Percentiles rank a stretch among this genome's conserved stretches.
Conservation (phyloP, 2,797 vertebrate genomes). For the Tolypeutes matacus region DNA sequence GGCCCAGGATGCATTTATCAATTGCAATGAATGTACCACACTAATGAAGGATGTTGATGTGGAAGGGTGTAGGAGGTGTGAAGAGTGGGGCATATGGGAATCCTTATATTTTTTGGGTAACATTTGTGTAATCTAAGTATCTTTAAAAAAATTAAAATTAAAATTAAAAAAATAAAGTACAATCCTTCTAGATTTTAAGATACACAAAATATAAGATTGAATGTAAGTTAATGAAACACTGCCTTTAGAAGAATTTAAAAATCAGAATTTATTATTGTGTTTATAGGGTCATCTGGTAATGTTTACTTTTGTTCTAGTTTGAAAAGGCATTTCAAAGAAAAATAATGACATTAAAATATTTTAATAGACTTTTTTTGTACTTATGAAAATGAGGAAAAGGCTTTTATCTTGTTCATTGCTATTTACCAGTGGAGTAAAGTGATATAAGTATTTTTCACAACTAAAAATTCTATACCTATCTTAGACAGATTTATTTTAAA, state of each 20-base stretch:
- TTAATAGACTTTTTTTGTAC: not conserved
- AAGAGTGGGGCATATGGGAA: too few relatives aligned
- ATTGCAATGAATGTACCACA: too few relatives aligned
- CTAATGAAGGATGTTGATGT: too few relatives aligned
- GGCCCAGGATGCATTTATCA: too few relatives aligned
- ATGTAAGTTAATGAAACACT: not conserved
- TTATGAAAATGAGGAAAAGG: not conserved
- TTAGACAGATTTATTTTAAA: not conserved
- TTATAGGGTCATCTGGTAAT: not conserved
- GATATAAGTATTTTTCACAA: not conserved
- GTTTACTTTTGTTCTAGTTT: not conserved
- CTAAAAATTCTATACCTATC: not conserved
- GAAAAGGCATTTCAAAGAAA: not conserved
- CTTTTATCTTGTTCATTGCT: conserved; percentile 15
- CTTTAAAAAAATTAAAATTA: too few relatives aligned
- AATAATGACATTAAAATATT: not conserved
- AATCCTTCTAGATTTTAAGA: not conserved
- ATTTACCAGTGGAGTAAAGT: not conserved
- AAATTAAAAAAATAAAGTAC: not conserved
- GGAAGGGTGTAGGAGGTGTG: too few relatives aligned
- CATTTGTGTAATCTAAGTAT: too few relatives aligned
- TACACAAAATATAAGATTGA: not conserved
- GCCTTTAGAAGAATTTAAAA: not conserved
- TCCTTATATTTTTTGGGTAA: too few relatives aligned
- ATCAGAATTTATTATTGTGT: conserved; percentile 22